Evolutionary conservation across 2,113 vertebrate species (phyloP).

Genomic region (Salvelinus sp.): DNA sequence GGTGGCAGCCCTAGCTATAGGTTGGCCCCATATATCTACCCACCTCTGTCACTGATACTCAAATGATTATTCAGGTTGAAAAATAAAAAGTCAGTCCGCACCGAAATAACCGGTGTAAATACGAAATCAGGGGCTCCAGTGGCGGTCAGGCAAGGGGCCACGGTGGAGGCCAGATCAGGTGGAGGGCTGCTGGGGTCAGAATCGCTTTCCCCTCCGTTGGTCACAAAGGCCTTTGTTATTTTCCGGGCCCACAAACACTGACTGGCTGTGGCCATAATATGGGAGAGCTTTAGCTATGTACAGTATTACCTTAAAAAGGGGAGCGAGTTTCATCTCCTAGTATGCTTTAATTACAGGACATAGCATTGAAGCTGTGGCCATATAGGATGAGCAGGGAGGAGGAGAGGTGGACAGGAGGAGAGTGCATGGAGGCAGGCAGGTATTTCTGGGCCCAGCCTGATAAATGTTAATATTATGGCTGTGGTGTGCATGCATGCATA

Average conservation of each 20-base stretch:
- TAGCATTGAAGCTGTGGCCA: slow-evolving; percentile 37
- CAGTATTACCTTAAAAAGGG: slow-evolving; percentile 64
- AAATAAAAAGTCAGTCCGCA: too few relatives aligned
- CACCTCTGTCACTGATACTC: slow-evolving; percentile 33
- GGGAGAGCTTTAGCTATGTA: slow-evolving; percentile 37
- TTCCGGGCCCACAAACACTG: slow-evolving; percentile 60
- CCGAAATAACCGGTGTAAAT: too few relatives aligned
- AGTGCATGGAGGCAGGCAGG: slow-evolving; percentile 7
- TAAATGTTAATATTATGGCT: slow-evolving; percentile 64
- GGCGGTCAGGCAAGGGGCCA: too few relatives aligned
- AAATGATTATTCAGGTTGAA: slow-evolving; percentile 40
- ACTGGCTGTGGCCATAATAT: slow-evolving; percentile 51
- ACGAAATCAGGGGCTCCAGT: too few relatives aligned
- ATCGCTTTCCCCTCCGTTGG: slow-evolving; percentile 46
- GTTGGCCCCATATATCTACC: slow-evolving; percentile 69
- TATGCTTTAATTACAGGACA: slow-evolving; percentile 69
- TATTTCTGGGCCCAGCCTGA: slow-evolving; percentile 62
- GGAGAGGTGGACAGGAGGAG: slow-evolving; percentile 24
- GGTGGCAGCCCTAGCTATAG: slow-evolving; percentile 63
- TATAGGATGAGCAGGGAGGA: not conserved
- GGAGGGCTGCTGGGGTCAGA: not conserved
- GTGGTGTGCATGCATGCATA: slow-evolving; percentile 6
- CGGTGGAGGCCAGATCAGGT: not conserved
- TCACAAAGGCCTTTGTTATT: slow-evolving; percentile 73
- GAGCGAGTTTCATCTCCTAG: slow-evolving; percentile 61